A percentile compares a stretch with the other conserved stretches of the same genome.
Evolutionary conservation across 1,140 invertebrate species (phyloP).

Genomic region (Plodia interpunctella): DNA sequence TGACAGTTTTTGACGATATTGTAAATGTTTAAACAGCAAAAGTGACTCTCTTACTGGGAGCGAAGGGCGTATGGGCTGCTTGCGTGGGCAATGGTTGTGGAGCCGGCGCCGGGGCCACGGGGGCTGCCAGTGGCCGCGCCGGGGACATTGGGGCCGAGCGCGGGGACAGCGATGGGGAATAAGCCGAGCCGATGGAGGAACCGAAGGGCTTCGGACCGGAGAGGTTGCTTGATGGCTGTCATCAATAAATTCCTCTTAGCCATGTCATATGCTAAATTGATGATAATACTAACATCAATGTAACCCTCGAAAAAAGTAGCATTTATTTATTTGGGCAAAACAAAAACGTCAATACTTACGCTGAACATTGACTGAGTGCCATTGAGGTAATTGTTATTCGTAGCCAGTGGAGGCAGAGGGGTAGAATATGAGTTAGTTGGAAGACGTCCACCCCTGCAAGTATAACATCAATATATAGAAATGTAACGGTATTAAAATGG

Average conservation of each 20-base stretch:
- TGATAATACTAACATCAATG: background rate
- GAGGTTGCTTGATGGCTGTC: slow-evolving; percentile 71
- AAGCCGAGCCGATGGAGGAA: slow-evolving; percentile 67
- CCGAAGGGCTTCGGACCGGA: slow-evolving; percentile 81
- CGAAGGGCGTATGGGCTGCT: slow-evolving; percentile 46
- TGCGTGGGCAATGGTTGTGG: slow-evolving; percentile 32
- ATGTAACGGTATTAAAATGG: no score
- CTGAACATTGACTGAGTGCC: slow-evolving; percentile 67
- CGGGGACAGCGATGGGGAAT: slow-evolving; percentile 70
- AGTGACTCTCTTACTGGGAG: slow-evolving; percentile 74
- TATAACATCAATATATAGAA: slow-evolving; percentile 10
- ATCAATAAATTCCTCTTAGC: no score
- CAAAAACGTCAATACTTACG: slow-evolving; percentile 62
- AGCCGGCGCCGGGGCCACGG: slow-evolving; percentile 48
- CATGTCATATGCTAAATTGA: no score
- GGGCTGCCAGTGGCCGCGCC: slow-evolving; percentile 54
- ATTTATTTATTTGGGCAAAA: no score
- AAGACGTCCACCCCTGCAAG: slow-evolving; percentile 78
- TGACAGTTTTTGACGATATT: background rate
- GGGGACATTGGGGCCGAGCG: slow-evolving; percentile 72
- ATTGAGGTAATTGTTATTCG: slow-evolving; percentile 66
- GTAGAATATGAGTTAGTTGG: slow-evolving; percentile 82
- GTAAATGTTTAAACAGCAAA: slow-evolving; percentile 52
- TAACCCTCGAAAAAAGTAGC: no score
- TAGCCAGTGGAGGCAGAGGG: slow-evolving; percentile 79